Percentiles rank a stretch among this genome's conserved stretches.
Conservation (phyloP, 2,797 vertebrate species). For the Aselliscus stoliczkanus region DNA sequence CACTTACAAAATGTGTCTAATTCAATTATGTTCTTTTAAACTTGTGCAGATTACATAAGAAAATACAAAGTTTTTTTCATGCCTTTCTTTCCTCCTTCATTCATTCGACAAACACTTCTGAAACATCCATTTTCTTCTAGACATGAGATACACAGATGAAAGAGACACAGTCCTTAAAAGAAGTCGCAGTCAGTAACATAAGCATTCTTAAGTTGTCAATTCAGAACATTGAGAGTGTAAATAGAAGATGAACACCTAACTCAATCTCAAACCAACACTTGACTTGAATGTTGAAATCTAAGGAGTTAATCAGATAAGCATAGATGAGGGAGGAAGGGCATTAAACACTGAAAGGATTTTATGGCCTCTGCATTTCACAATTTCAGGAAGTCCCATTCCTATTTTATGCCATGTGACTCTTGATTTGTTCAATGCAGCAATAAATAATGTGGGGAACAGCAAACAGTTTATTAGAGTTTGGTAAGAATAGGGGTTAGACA, state of each 20-base stretch:
- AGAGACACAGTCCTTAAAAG: background rate
- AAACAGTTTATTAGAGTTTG: background rate
- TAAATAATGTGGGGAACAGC: background rate
- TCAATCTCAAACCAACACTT: background rate
- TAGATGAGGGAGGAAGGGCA: background rate
- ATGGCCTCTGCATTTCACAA: background rate
- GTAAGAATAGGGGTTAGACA: background rate
- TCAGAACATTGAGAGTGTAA: background rate
- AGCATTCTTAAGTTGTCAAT: background rate
- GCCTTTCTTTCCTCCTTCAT: background rate
- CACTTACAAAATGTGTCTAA: slow-evolving; percentile 31
- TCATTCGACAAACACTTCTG: background rate
- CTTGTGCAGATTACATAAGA: background rate
- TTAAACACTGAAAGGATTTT: background rate
- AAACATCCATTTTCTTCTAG: background rate
- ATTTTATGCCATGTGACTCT: background rate
- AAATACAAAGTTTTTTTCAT: background rate
- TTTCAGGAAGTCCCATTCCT: background rate
- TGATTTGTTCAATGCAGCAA: background rate
- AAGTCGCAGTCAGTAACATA: background rate
- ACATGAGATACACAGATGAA: background rate
- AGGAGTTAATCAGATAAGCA: background rate
- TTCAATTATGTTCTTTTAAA: background rate
- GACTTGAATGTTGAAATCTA: background rate
- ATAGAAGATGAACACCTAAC: background rate